Conservation (phyloP, 2,888 invertebrate species). For the Xestia xanthographa region DNA sequence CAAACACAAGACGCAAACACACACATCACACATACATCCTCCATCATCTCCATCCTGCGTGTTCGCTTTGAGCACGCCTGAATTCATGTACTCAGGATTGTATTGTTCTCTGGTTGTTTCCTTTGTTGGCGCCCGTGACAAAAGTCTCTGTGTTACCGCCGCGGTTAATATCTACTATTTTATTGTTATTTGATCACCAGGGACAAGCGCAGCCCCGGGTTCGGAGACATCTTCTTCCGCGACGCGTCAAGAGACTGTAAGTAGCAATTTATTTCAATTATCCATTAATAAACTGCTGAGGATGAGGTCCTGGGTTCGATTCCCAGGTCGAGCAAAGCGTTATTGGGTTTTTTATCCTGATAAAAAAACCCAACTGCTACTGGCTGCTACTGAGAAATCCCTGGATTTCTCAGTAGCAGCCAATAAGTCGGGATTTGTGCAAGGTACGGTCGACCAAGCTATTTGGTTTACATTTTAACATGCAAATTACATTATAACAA, state of each 20-base stretch:
- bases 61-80: not conserved
- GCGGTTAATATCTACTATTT: not conserved
- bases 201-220: conserved; percentile 75
- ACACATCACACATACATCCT: too few relatives aligned
- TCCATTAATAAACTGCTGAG: not conserved
- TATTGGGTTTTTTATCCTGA: not conserved
- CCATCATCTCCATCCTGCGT: not conserved
- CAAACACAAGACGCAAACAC: too few relatives aligned
- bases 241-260: conserved; percentile 78
- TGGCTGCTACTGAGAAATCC: too few relatives aligned
- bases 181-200: conserved; percentile 58
- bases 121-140: not conserved
- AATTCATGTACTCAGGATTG: not conserved
- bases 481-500: too few relatives aligned
- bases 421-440: not conserved
- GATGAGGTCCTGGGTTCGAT: not conserved
- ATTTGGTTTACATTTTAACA: too few relatives aligned
- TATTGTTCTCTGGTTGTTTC: not conserved
- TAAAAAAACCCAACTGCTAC: too few relatives aligned
- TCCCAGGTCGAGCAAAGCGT: not conserved
- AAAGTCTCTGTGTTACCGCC: not conserved
- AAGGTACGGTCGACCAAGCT: not conserved
- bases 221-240: conserved; percentile 77
- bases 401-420: not conserved
- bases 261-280: conserved; percentile 38